Percentiles rank a stretch among this genome's conserved stretches.
phyloP scores from a whole-genome alignment of 2,113 vertebrate species.

The Tragelaphus imberbis region DNA sequence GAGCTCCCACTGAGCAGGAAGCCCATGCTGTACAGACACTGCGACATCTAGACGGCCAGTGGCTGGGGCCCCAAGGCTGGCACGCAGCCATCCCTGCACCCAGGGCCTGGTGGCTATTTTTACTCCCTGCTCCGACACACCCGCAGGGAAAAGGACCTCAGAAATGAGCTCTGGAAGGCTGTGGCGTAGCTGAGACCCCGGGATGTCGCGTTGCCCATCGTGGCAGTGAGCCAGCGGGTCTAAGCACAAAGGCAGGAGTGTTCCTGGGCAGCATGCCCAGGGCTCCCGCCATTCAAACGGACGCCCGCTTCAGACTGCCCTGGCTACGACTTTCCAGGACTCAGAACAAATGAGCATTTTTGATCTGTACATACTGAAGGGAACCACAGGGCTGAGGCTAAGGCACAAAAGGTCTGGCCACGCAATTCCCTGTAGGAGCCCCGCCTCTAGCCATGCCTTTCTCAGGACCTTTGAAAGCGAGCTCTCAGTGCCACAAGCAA shows the following conservation, averaged over 20 bases:
- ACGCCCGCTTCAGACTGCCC: neutral
- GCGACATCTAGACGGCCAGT: rapidly evolving
- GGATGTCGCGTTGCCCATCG: rapidly evolving
- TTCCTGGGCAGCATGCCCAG: neutral
- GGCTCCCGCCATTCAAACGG: neutral
- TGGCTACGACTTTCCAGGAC: neutral
- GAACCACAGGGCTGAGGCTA: neutral
- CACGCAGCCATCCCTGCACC: rapidly evolving
- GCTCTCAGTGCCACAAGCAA: slow-evolving; percentile 58
- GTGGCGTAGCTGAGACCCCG: neutral
- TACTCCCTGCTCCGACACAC: neutral
- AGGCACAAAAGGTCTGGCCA: neutral
- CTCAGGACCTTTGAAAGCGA: slow-evolving; percentile 54
- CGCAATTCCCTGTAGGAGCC: slow-evolving; percentile 26
- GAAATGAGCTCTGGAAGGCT: neutral
- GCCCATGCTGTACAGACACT: rapidly evolving
- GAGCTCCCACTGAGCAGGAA: rapidly evolving
- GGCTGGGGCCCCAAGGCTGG: no score
- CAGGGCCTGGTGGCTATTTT: neutral
- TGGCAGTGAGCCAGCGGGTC: neutral
- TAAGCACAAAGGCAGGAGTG: neutral
- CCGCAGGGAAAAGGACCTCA: neutral
- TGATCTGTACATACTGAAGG: neutral
- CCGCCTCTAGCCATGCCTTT: neutral
- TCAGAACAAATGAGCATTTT: neutral